Conservation (phyloP, 2,113 vertebrate genomes). For the Scalopus aquaticus region DNA sequence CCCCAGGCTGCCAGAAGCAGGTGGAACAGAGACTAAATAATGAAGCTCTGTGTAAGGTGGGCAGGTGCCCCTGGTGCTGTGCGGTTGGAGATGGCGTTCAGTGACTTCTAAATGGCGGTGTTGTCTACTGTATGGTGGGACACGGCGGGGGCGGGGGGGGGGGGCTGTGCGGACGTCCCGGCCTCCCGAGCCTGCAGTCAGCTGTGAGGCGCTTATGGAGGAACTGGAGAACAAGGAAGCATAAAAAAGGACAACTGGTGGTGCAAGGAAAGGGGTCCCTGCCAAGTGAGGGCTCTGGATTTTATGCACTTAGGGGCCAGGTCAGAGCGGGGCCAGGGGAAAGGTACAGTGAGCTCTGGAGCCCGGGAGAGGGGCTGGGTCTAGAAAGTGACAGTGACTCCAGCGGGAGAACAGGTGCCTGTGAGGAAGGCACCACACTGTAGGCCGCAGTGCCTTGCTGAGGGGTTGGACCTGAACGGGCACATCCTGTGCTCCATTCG, state of each 20-base stretch:
- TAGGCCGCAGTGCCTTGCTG: too few species aligned
- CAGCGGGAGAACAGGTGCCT: not conserved
- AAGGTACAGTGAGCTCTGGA: not conserved
- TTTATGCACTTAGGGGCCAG: not conserved
- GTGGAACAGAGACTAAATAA: not conserved
- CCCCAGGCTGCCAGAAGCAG: not conserved
- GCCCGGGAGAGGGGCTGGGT: not conserved
- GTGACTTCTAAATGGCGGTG: not conserved
- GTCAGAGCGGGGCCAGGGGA: not conserved
- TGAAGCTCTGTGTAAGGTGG: constrained; percentile 9
- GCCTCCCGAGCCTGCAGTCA: not conserved
- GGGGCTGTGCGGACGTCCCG: not conserved
- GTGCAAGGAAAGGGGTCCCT: not conserved
- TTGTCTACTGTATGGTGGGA: not conserved
- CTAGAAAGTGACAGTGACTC: not conserved
- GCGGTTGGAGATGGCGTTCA: not conserved
- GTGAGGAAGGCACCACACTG: not conserved
- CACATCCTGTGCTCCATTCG: not conserved
- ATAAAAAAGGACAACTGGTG: not conserved
- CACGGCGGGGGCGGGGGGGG: not conserved
- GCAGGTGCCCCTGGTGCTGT: not conserved
- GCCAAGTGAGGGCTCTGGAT: not conserved
- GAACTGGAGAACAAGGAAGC: not conserved
- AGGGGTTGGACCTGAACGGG: not conserved
- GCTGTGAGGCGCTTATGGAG: not conserved